Conservation (phyloP, 2,113 vertebrate species). For the Cephalopholis sonnerati region DNA sequence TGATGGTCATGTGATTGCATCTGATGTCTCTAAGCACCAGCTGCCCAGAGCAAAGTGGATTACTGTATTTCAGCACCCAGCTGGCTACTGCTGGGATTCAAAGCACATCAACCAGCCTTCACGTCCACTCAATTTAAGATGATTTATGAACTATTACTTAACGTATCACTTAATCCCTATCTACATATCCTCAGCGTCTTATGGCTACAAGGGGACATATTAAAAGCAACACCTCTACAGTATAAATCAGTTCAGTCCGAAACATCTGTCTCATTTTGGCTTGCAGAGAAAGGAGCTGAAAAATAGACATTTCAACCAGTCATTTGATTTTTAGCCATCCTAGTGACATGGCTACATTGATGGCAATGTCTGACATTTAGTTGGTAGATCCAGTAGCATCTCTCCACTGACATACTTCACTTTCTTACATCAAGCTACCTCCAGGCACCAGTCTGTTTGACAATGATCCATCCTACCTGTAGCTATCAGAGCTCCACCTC, state of each 20-base stretch:
- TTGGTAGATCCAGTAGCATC: not conserved
- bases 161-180: not conserved
- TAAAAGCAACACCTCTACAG: not conserved
- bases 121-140: not conserved
- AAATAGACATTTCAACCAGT: not conserved
- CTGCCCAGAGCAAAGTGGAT: slow-evolving; percentile 8
- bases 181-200: not conserved
- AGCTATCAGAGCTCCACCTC: not conserved
- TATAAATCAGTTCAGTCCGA: not conserved
- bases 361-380: not conserved
- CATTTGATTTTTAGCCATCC: not conserved
- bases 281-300: not conserved
- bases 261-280: not conserved
- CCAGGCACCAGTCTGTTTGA: not conserved
- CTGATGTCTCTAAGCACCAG: not conserved
- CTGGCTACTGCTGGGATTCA: not conserved
- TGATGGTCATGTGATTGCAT: not conserved
- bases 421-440: not conserved
- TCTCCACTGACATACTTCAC: not conserved
- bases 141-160: not conserved
- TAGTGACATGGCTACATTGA: not conserved
- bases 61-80: not conserved
- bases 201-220: not conserved
- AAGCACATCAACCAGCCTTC: not conserved
- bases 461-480: not conserved